Evolutionary conservation across 2,797 vertebrate species (phyloP), one percentile per base, ranked within the genome.

Genomic region (Dromococcyx pavoninus): DNA sequence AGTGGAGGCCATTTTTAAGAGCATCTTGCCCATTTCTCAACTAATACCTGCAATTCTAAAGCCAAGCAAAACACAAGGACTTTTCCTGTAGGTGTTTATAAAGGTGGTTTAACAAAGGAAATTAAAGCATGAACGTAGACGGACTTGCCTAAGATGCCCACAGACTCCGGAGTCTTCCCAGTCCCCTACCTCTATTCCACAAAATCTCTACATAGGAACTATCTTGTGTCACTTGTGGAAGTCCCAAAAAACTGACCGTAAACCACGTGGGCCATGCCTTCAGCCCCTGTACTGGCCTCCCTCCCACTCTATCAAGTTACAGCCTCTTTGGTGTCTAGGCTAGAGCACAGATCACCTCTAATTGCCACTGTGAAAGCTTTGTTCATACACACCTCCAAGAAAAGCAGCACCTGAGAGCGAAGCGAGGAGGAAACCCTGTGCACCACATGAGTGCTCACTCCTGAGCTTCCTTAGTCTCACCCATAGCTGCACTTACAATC

Each of bases 201-300:
- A 78, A 51, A 74, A 53, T 19, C 41, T 61, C 30, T 35, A 4
- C 10, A 14, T 9, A 13, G 32, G 70, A 69, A 33, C 16, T 13
- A 54, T 14, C 28, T 17, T 15, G 19, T 9, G 22, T 77, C 54
- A 54, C 76, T 35, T 22, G 10, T 14, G 22, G 18, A 43, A 58
- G 67, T 44, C 32, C 44, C 51, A 17, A 62, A 67, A 53, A 57
- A 9, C 1, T 6, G 19, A n/a, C 24, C 25, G 22, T 25, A 37
- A 53, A 35, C 30, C 14, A 32, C 2, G 5, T 7, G 25, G 17
- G 30, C 24, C 16, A 61, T 56, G 25, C 41, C n/a, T n/a, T n/a
- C n/a, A n/a, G n/a, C n/a, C n/a, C n/a, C n/a, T 7, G 0, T 1
- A 25, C 0, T 9, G 41, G 51, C 58, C 54, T 44, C 9, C 62